Evolutionary conservation across 2,113 vertebrate species (phyloP).

Genomic region (Sylvia atricapilla): DNA sequence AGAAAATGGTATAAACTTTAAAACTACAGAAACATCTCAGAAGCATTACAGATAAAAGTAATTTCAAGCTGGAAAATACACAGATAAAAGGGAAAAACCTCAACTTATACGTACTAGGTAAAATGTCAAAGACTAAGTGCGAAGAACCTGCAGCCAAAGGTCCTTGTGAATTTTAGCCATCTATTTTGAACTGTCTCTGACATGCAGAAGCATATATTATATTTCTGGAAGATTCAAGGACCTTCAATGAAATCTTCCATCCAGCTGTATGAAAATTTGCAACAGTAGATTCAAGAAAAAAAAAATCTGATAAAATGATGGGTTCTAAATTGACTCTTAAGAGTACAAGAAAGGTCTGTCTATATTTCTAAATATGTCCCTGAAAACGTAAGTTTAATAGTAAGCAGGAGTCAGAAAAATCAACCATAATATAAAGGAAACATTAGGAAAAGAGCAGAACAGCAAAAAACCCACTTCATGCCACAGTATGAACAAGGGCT

Average conservation of each 20-base stretch:
- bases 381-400: neutral
- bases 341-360: neutral
- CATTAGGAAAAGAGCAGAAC: neutral
- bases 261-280: neutral
- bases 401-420: neutral
- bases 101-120: neutral
- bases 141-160: neutral
- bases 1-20: neutral
- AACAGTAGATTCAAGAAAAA: neutral
- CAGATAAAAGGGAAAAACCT: accelerated
- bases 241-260: neutral
- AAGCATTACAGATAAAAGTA: neutral
- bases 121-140: neutral
- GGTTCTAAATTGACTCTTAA: neutral
- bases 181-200: neutral
- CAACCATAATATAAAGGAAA: neutral
- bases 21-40: neutral
- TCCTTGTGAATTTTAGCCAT: neutral
- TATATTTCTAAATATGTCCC: neutral
- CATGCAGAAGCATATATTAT: neutral
- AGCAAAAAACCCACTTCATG: neutral
- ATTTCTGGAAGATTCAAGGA: neutral
- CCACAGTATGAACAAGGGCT: neutral
- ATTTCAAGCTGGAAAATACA: neutral
- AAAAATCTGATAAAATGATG: neutral